A percentile compares a stretch with the other conserved stretches of the same genome.
Conservation (phyloP, 2,888 invertebrate genomes). For the Drosophila hawaiiensis region DNA sequence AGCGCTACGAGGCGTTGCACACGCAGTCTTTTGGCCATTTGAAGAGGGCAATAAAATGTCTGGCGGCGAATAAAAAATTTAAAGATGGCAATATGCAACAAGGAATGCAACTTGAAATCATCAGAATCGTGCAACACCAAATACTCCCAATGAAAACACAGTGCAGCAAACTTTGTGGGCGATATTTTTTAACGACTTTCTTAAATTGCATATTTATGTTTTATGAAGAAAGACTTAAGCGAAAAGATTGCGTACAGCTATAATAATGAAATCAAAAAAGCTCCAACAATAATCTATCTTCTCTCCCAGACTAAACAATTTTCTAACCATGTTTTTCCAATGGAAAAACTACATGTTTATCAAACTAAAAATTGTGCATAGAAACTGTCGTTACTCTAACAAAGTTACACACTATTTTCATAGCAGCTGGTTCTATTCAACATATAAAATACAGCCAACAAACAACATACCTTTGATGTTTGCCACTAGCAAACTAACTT, state of each 20-base stretch:
- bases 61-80: conserved; percentile 43
- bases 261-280: neutral
- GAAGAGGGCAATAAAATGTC: conserved; percentile 60
- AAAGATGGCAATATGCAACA: conserved; percentile 46
- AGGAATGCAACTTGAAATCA: conserved; percentile 3
- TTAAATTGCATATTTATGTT: neutral
- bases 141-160: neutral
- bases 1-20: conserved; percentile 52
- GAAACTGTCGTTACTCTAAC: neutral
- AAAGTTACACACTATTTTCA: neutral
- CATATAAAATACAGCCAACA: neutral
- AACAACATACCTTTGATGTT: neutral
- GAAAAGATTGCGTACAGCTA: neutral
- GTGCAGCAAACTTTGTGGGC: neutral
- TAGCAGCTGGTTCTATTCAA: neutral
- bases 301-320: neutral
- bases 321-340: neutral
- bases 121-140: neutral
- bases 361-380: neutral
- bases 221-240: neutral
- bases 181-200: neutral
- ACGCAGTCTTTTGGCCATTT: conserved; percentile 64
- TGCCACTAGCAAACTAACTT: too few species aligned
- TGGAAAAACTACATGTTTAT: neutral
- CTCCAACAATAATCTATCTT: neutral